Percentiles rank a stretch among this genome's conserved stretches.
These are phyloP conservation scores for Elanus axillaris DNA, from an alignment of 2,113 vertebrate species.

Conservation along the genomic window DNA sequence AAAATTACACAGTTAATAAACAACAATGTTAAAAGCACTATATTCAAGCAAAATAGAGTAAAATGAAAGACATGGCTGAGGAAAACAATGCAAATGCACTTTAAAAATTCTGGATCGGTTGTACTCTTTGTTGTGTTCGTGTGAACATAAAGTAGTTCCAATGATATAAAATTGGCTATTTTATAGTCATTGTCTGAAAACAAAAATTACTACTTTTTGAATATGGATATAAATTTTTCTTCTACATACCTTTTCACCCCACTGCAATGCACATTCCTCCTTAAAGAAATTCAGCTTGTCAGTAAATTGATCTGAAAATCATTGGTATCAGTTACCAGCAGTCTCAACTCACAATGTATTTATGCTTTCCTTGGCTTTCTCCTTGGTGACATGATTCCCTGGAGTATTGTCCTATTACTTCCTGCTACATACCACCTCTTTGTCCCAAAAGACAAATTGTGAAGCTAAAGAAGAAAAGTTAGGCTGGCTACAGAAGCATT, in stretches of 20 bases:
- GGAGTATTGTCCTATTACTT: background rate
- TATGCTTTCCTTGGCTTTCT: background rate
- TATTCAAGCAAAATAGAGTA: background rate
- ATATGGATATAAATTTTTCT: background rate
- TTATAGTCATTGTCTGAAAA: background rate
- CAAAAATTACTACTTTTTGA: background rate
- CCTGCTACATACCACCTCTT: background rate
- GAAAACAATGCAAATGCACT: background rate
- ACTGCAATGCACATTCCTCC: background rate
- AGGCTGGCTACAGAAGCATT: background rate
- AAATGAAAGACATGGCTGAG: background rate
- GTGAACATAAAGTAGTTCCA: background rate
- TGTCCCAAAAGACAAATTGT: background rate
- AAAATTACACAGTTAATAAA: background rate
- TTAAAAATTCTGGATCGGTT: background rate
- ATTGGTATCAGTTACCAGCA: background rate
- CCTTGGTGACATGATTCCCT: background rate
- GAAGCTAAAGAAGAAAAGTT: background rate
- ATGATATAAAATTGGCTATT: background rate
- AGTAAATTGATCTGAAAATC: background rate
- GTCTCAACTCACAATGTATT: background rate
- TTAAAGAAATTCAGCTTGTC: background rate
- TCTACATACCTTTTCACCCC: background rate
- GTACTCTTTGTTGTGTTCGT: background rate
- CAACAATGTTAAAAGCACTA: background rate